phyloP scores from a whole-genome alignment of 2,113 vertebrate genomes.

The Eretmochelys imbricata region DNA sequence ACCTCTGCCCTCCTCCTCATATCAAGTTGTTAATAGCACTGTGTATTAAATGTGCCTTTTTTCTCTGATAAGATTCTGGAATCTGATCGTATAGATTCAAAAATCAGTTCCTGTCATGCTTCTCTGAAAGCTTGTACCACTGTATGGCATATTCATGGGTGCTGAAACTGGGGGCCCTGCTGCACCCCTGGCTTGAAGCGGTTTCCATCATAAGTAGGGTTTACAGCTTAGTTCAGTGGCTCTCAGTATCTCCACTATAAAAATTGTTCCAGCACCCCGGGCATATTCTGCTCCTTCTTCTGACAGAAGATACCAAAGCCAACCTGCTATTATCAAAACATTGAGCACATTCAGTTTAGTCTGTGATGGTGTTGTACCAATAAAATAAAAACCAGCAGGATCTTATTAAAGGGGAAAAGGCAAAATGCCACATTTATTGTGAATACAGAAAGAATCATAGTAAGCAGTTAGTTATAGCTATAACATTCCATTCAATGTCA shows the following conservation, averaged over 20 bases:
- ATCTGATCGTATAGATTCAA: neutral
- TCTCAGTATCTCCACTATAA: no score
- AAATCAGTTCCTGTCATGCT: neutral
- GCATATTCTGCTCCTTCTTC: neutral
- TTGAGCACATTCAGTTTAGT: neutral
- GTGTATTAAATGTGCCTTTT: neutral
- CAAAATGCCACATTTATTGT: no score
- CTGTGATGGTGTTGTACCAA: neutral
- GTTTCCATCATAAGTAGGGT: no score
- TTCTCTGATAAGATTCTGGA: neutral
- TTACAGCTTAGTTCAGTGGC: no score
- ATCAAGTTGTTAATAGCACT: neutral
- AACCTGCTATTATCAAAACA: neutral
- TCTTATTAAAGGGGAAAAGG: no score
- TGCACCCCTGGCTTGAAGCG: no score
- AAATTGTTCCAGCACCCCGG: no score
- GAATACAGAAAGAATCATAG: no score
- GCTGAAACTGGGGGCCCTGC: no score
- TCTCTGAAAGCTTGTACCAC: fast-evolving
- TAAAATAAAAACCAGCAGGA: no score
- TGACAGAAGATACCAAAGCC: neutral
- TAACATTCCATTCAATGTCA: no score
- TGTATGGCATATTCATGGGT: neutral
- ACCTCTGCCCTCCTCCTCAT: neutral
- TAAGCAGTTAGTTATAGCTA: no score